These are phyloP conservation scores for Mus pahari DNA, from an alignment of 2,113 vertebrate genomes.

Conservation along the genomic window DNA sequence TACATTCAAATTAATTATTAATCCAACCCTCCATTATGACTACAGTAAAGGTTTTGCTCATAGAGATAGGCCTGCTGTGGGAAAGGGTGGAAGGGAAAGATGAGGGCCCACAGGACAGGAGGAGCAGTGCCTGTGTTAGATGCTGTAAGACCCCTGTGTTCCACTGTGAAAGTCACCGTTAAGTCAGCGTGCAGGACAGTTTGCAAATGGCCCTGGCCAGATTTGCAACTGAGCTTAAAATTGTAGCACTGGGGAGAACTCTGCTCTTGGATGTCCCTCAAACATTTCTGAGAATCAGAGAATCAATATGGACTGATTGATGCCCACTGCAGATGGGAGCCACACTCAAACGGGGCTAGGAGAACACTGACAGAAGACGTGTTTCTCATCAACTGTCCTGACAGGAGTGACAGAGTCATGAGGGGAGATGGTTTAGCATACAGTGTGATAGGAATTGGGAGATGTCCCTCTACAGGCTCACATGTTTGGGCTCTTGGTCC, in stretches of 20 bases:
- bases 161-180: background rate
- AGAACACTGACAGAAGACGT: background rate
- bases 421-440: background rate
- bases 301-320: background rate
- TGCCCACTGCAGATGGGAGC: background rate
- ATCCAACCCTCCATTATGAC: background rate
- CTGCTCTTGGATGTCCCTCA: background rate
- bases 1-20: background rate
- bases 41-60: background rate
- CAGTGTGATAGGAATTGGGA: background rate
- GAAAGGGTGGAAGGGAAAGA: background rate
- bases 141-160: background rate
- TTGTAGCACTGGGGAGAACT: background rate
- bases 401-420: background rate
- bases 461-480: background rate
- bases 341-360: background rate
- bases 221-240: background rate
- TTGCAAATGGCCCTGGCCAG: background rate
- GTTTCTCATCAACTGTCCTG: background rate
- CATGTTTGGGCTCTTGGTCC: background rate
- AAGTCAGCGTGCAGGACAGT: background rate
- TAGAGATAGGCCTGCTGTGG: background rate
- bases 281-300: slow-evolving; percentile 39
- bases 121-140: background rate
- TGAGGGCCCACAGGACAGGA: background rate